phyloP scores from a whole-genome alignment of 1,140 invertebrate species.

The Danaus plexippus region DNA sequence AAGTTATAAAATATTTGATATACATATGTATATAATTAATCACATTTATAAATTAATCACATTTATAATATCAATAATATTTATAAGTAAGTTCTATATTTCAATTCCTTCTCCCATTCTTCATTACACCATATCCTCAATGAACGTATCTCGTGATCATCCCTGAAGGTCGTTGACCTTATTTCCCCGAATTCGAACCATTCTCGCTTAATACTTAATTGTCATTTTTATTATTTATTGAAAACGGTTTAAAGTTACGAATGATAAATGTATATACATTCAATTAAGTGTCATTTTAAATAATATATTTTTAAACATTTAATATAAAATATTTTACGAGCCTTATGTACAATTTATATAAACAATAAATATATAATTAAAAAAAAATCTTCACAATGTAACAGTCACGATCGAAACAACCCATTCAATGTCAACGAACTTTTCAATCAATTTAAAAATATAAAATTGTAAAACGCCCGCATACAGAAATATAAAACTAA shows the following conservation, averaged over 20 bases:
- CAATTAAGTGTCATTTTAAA: too few species aligned
- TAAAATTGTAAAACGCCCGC: slow-evolving; percentile 33
- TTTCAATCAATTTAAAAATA: slow-evolving; percentile 44
- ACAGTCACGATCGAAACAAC: slow-evolving; percentile 11
- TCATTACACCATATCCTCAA: too few species aligned
- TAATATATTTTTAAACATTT: too few species aligned
- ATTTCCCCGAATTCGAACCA: slow-evolving; percentile 31
- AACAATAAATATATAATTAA: too few species aligned
- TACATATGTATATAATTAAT: too few species aligned
- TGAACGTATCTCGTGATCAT: slow-evolving; percentile 11
- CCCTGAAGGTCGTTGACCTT: slow-evolving; percentile 57
- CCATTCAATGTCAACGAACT: slow-evolving; percentile 38
- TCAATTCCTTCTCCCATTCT: too few species aligned
- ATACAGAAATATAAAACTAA: slow-evolving; percentile 21
- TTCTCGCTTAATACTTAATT: too few species aligned
- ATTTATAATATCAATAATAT: slow-evolving; percentile 12
- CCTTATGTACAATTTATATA: too few species aligned
- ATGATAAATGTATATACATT: slow-evolving; percentile 12
- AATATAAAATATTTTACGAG: too few species aligned
- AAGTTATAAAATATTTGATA: too few species aligned
- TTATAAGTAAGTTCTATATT: not conserved
- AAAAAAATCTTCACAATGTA: too few species aligned
- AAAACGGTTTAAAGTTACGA: slow-evolving; percentile 39
- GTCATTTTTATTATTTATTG: slow-evolving; percentile 18
- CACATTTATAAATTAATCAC: too few species aligned